phyloP scores from a whole-genome alignment of 2,888 invertebrate species.

The Eurytoma californica region DNA sequence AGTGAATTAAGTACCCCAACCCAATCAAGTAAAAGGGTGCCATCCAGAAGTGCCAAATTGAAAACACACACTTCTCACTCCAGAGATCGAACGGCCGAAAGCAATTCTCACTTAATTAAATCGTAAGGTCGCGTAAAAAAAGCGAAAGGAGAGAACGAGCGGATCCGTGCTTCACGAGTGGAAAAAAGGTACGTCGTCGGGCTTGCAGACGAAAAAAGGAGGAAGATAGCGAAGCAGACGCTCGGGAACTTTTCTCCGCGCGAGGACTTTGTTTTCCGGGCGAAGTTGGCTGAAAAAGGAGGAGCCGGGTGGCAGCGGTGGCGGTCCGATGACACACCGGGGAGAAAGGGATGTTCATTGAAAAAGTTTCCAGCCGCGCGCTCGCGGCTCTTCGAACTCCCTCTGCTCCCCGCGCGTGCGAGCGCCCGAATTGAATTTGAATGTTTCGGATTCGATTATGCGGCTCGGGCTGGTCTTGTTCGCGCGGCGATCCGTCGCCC shows the following conservation, averaged over 20 bases:
- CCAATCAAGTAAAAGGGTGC: too few species aligned
- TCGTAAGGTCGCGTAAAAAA: too few species aligned
- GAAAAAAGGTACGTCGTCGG: too few species aligned
- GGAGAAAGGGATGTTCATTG: slow-evolving; percentile 34
- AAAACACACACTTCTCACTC: too few species aligned
- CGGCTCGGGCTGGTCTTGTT: background rate
- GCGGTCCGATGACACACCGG: background rate
- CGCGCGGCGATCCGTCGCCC: background rate
- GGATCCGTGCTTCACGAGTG: too few species aligned
- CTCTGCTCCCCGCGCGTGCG: background rate
- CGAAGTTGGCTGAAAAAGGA: slow-evolving; percentile 12
- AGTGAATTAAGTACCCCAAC: too few species aligned
- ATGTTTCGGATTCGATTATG: slow-evolving; percentile 35
- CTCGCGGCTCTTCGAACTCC: background rate
- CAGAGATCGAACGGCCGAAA: too few species aligned
- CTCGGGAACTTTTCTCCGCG: background rate
- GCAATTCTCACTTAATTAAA: too few species aligned
- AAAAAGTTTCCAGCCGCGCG: slow-evolving; percentile 22
- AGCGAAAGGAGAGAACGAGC: too few species aligned
- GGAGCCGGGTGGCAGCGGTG: background rate
- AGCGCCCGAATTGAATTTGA: slow-evolving; percentile 31
- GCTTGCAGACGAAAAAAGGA: too few species aligned
- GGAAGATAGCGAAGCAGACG: too few species aligned
- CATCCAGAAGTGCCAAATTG: too few species aligned
- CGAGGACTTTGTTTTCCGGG: background rate